Conservation (phyloP, 2,113 vertebrate genomes). For the Syrmaticus mikado region DNA sequence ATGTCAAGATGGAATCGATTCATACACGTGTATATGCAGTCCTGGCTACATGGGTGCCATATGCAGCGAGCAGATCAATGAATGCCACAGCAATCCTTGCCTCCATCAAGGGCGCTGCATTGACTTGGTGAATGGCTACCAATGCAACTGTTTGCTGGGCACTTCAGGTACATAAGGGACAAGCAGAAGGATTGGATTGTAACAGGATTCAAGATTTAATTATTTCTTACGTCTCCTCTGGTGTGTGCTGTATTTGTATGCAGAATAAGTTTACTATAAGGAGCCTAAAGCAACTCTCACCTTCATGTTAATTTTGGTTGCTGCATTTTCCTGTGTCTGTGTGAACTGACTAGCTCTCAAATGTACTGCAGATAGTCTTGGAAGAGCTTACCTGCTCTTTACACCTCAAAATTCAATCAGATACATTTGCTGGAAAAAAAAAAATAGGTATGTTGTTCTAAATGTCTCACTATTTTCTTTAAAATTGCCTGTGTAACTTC, state of each 20-base stretch:
- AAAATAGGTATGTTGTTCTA: not conserved
- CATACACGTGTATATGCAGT: conserved; percentile 86
- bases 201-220: not conserved
- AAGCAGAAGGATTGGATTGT: not conserved
- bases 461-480: not conserved
- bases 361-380: not conserved
- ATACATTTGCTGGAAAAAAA: not conserved
- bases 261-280: not conserved
- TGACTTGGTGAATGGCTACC: conserved; percentile 91
- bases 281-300: not conserved
- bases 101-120: conserved; percentile 91
- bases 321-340: not conserved
- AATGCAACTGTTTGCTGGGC: conserved; percentile 88
- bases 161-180: conserved; percentile 81
- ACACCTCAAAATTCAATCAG: not conserved
- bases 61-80: conserved; percentile 90
- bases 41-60: conserved; percentile 92
- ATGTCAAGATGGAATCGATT: conserved; percentile 92
- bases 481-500: not conserved
- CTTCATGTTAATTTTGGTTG: not conserved
- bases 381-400: not conserved
- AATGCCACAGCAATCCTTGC: conserved; percentile 92
- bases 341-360: not conserved
- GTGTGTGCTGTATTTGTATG: not conserved
- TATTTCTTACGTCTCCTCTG: not conserved